Evolutionary conservation across 2,113 vertebrate genomes (phyloP).

Genomic region (Corydoras maculifer): DNA sequence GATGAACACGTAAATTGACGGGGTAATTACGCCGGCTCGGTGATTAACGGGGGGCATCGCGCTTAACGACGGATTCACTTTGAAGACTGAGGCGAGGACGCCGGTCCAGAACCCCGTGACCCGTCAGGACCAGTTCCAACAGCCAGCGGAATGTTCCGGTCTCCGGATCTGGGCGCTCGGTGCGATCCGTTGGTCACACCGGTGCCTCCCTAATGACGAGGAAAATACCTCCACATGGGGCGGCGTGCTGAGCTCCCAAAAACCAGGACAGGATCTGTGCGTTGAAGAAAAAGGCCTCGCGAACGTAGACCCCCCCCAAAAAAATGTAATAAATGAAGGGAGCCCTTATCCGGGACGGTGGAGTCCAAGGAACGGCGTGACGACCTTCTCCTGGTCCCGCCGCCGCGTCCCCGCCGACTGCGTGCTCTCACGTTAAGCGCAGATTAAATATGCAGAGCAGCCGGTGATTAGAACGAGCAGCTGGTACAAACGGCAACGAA

Average conservation of each 20-base stretch:
- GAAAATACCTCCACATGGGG: constrained; percentile 7
- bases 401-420: constrained; percentile 28
- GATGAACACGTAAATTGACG: constrained; percentile 34
- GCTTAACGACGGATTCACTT: constrained; percentile 29
- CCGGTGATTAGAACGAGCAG: constrained; percentile 50
- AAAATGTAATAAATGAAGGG: constrained; percentile 1
- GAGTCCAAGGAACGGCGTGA: neutral
- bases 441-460: constrained; percentile 64
- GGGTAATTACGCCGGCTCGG: constrained; percentile 40
- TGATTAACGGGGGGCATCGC: constrained; percentile 42
- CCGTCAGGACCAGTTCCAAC: neutral
- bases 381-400: constrained; percentile 3
- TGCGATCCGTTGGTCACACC: neutral
- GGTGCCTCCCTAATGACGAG: neutral
- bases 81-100: neutral
- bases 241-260: constrained; percentile 19
- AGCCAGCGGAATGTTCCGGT: neutral
- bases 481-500: constrained; percentile 39
- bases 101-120: constrained; percentile 6
- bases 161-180: no score
- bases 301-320: neutral
- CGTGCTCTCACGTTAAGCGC: constrained; percentile 51
- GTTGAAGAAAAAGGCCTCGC: constrained; percentile 44
- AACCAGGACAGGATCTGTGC: constrained; percentile 25
- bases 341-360: constrained; percentile 29